Percentiles rank a stretch among this genome's conserved stretches.
Conservation (phyloP, 2,113 vertebrate genomes). For the Morone saxatilis region DNA sequence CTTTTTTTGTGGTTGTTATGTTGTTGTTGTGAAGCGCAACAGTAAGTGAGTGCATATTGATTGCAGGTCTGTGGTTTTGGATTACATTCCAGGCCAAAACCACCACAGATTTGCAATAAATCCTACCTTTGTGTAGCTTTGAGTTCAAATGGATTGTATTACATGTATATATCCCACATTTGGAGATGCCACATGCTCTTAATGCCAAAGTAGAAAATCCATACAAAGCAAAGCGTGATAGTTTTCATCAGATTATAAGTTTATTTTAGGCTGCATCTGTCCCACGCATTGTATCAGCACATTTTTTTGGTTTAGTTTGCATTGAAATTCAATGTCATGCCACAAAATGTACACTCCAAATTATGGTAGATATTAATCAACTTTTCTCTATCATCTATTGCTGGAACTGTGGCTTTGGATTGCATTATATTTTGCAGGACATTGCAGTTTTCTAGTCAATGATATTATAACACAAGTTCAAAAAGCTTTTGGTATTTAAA, state of each 20-base stretch:
- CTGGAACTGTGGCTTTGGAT: not conserved
- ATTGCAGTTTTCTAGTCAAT: not conserved
- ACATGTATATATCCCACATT: not conserved
- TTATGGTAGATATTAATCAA: not conserved
- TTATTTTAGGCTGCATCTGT: not conserved
- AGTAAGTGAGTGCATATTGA: conserved; percentile 4
- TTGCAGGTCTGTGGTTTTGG: not conserved
- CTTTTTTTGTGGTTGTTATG: not conserved
- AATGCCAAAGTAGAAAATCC: not conserved
- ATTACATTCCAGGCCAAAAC: not conserved
- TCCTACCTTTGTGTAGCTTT: not conserved
- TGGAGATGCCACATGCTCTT: not conserved
- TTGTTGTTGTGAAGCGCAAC: not conserved
- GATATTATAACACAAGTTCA: not conserved
- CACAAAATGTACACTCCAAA: not conserved
- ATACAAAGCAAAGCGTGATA: not conserved
- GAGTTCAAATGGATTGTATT: not conserved
- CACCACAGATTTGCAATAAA: conserved; percentile 3
- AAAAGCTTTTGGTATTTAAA: not conserved
- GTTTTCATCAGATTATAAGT: not conserved
- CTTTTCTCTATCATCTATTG: not conserved
- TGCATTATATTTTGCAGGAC: not conserved
- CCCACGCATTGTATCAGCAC: not conserved
- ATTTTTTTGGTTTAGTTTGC: not conserved
- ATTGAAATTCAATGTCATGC: not conserved